Evolutionary conservation across 2,797 vertebrate genomes (phyloP).

Genomic region (Gambelia wislizenii): DNA sequence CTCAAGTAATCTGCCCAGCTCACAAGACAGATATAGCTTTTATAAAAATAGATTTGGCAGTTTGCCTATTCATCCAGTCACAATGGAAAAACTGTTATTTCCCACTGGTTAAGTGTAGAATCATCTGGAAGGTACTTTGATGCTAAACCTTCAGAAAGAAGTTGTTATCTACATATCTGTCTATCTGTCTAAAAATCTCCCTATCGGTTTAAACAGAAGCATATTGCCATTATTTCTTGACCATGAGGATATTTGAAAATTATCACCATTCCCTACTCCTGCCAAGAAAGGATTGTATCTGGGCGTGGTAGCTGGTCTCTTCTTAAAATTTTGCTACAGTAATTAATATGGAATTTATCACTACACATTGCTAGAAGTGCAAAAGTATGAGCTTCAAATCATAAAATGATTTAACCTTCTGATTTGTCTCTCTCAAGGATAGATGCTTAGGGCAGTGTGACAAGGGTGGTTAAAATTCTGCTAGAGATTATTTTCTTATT

Average conservation of each 20-base stretch:
- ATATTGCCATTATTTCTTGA: neutral
- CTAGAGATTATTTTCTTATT: neutral
- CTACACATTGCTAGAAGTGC: neutral
- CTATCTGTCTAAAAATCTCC: no score
- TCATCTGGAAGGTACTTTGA: constrained; percentile 6
- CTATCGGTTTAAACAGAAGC: no score
- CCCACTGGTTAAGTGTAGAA: constrained; percentile 27
- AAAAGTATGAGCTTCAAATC: neutral
- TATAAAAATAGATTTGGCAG: constrained; percentile 64
- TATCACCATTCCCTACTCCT: neutral
- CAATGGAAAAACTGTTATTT: constrained; percentile 51
- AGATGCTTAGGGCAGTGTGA: no score
- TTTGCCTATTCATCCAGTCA: constrained; percentile 49
- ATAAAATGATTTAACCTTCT: neutral
- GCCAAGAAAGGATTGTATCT: neutral
- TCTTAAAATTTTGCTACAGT: neutral
- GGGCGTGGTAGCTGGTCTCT: neutral
- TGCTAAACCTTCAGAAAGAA: neutral
- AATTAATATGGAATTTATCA: neutral
- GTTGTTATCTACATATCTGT: neutral
- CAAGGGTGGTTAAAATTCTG: neutral
- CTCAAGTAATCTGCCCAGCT: constrained; percentile 56
- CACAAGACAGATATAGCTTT: constrained; percentile 56
- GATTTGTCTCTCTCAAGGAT: neutral
- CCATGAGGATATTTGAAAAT: neutral